Base-by-base conservation (phyloP, 2,113 vertebrate genomes). In the Pteropus alecto region DNA sequence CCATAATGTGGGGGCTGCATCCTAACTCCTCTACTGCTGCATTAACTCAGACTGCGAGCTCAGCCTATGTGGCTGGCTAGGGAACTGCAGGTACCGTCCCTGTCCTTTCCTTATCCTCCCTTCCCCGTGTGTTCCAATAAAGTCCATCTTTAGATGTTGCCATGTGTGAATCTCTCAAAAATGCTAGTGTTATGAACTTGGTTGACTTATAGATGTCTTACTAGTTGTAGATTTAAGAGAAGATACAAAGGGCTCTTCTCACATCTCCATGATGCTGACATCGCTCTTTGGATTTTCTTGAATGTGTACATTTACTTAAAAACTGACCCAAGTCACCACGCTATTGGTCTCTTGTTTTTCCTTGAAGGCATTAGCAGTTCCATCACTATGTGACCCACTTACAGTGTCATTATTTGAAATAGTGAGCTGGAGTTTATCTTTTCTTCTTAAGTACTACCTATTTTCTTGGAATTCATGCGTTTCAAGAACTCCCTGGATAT, bases 391-490 rank as follows among this genome's bases (percentile, higher is more conserved):
- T 54, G 28, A 87, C 60, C n/a, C 7, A 54, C 18, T 91, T 33
- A 18, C 4, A 76, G 35, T 58, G 68, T 79, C 43, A 30, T 92
- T 46, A 56, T n/a, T 95, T 92, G 48, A 92, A 87, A 90, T 22
- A 68, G 16, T 58, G 76, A 82, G 35, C 68, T 61, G 56, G 41
- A 90, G 56, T 95, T 92, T 87, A 68, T 86, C 51, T 94, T 81
- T 96, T 71, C 79, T 96, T 83, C 68, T 61, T 71, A 86, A 93
- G 61, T n/a, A 74, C 43, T 63, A n/a, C 6, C 6, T 43, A 92
- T 81, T 95, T 92, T 74, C 51, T 97, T 86, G 86, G 67, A 91
- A 92, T 88, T 94, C 76, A 88, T 35, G 93, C 33, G 22, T 85
- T 91, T 95, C 22, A 95, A 88, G 68, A 94, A 87, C 81, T 93